Evolutionary conservation across 2,113 vertebrate species (phyloP).

Genomic region (Hylia prasina): DNA sequence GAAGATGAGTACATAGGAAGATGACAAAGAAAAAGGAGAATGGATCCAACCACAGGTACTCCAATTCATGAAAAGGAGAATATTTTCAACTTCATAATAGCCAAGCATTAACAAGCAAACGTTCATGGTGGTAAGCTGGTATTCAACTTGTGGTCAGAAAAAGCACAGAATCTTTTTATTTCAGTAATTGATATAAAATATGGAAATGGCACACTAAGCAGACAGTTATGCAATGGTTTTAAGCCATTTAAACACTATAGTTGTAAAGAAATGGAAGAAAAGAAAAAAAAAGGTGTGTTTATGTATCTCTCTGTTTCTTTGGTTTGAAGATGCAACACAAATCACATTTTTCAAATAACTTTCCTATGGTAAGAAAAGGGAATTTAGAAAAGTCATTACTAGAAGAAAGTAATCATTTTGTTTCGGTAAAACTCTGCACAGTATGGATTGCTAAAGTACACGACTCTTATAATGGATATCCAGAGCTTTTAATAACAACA

Average conservation of each 20-base stretch:
- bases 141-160: background rate
- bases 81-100: background rate
- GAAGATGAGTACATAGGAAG: background rate
- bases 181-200: background rate
- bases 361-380: background rate
- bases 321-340: background rate
- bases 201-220: background rate
- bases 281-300: background rate
- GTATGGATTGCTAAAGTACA: background rate
- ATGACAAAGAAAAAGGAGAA: background rate
- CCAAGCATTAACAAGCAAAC: background rate
- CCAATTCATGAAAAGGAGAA: background rate
- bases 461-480: background rate
- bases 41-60: background rate
- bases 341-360: background rate
- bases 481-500: conserved; percentile 7
- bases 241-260: background rate
- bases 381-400: background rate
- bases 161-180: background rate
- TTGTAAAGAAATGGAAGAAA: background rate
- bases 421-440: background rate
- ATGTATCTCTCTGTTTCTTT: background rate
- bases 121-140: background rate
- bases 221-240: background rate
- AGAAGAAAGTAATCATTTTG: background rate